Evolutionary conservation across 2,888 invertebrate genomes (phyloP), one percentile per base, ranked within the genome.

Genomic region (Erannis defoliaria): DNA sequence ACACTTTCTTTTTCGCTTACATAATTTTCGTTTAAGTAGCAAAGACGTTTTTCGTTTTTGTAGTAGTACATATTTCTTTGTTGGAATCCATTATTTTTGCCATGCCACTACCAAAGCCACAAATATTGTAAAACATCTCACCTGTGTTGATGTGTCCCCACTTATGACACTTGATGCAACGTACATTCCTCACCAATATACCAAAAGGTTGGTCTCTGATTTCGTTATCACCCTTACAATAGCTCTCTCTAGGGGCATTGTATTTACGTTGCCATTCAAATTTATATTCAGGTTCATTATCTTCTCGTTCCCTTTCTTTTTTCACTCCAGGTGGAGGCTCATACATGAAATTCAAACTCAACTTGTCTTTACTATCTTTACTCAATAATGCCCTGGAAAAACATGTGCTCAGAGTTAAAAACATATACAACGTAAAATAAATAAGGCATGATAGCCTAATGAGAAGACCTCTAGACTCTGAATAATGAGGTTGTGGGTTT

Each of bases 181-280:
- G 95, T 0, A 99, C 99, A 93, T 99, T 99, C 55, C 99, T 94
- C 2, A 99, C 99, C 89, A 98, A 96, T 77, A 99, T 99, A 35
- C 99, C 99, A 94, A 99, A 99, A 0, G 99, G 99, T 86, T 99
- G 99, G 90, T 99, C 99, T 62, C 98, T 94, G 77, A 99, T 99
- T 86, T 98, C 98, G 68, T 98, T 98, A 84, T 99, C 98, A 16
- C 98, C 98, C 86, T 99, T 99, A 77, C 99, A 99, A 85, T 98
- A 99, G 76, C 98, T 98, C 90, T 99, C 99, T 85, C 99, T 94
- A 0, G 99, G 99, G 5, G 99, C 99, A 93, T 99, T 99, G 80
- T 98, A 99, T 85, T 99, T 99, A 45, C 99, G 94, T 88, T 99
- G 99, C 99, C 99, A 99, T 84, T 99, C 99, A 93, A 99, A 99